Evolutionary conservation across 1,140 invertebrate species (phyloP), one percentile per base, ranked within the genome.

Genomic region (Penaeus japonicus): DNA sequence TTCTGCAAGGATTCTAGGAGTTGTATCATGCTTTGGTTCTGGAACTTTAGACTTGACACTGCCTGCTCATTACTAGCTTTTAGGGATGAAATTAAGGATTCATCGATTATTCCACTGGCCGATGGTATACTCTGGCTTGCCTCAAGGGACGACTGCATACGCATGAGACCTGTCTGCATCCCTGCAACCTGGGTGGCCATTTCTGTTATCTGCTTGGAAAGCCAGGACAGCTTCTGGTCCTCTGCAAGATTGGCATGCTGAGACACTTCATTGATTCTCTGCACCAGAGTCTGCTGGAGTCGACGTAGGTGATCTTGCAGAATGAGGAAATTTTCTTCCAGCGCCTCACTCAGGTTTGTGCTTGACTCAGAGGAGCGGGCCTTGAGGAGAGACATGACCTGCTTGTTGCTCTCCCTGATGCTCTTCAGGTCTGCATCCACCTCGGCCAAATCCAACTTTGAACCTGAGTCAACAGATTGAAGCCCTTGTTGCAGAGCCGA

Each of bases 241-340:
- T 88, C 87, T 27, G 80, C 27, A 1, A 75, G 18, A 78, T 59
- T 88, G 5, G 83, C 70, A 59, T 84, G 80, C 35, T 88, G 78
- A n/a, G 80, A 62, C 0, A 88, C 80, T 30, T 88, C 87, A 77
- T 88, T 88, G 22, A 88, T 83, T 53, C 80, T 83, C 24, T 88
- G 80, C 17, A 83, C 30, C 47, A 88, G 30, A 1, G 80, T 77
- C 55, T 88, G 87, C 80, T 88, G 87, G 20, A 88, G 80, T 12
- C 73, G 59, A 22, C 47, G 86, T 18, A 88, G 24, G 17, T 88
- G 80, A 15, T 88, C 87, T 57, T 83, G 80, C 59, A 88, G 55
- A 27, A 88, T 88, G 22, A 77, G 87, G 70, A 88, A 88, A 32
- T 88, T 88, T 84, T 88, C 87, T 22, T 88, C 87, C 27, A 88